Conservation (phyloP, 2,797 vertebrate genomes). For the Clamator glandarius region DNA sequence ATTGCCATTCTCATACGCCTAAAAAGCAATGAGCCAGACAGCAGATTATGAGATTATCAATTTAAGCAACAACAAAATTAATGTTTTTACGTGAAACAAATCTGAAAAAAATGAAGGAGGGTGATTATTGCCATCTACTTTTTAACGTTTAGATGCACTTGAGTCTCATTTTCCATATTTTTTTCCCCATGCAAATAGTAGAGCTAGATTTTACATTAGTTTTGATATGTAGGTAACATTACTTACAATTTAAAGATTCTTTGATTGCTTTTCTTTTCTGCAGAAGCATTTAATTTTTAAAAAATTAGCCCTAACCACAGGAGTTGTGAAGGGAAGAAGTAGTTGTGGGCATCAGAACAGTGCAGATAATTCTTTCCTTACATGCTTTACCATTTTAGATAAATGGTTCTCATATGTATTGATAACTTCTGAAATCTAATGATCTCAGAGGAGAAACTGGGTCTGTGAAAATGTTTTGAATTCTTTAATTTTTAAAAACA, state of each 20-base stretch:
- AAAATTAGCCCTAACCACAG: neutral
- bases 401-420: neutral
- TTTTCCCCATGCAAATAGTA: neutral
- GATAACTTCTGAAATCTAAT: neutral
- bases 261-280: neutral
- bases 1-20: neutral
- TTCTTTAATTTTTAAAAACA: neutral
- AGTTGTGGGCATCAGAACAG: neutral
- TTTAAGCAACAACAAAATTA: neutral
- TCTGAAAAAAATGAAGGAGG: neutral
- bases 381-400: neutral
- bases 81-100: slow-evolving; percentile 2
- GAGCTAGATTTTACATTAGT: neutral
- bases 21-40: neutral
- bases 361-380: neutral
- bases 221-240: neutral
- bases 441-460: neutral
- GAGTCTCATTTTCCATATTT: neutral
- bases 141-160: neutral
- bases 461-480: neutral
- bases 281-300: neutral
- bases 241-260: neutral
- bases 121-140: neutral
- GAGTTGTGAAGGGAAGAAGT: neutral
- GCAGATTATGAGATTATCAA: neutral